A percentile compares a stretch with the other conserved stretches of the same genome.
phyloP scores from a whole-genome alignment of 2,888 invertebrate genomes.

The Bombylius major region DNA sequence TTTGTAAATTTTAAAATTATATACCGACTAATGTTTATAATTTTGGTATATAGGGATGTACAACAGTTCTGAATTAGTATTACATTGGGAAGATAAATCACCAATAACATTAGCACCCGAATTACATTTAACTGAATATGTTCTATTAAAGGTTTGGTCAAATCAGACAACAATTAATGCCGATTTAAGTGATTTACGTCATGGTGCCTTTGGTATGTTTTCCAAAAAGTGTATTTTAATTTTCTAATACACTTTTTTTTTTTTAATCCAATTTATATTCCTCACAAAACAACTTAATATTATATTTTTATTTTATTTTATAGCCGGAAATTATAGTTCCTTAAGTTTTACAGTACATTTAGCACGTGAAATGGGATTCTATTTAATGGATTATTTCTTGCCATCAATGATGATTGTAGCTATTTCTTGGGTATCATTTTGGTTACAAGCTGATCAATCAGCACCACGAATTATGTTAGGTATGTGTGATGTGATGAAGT shows the following conservation, averaged over 20 bases:
- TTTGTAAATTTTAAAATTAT: background rate
- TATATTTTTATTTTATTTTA: constrained; percentile 19
- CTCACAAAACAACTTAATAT: background rate
- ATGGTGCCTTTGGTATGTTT: constrained; percentile 55
- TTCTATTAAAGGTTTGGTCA: constrained; percentile 55
- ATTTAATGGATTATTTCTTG: constrained; percentile 78
- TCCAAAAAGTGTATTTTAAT: background rate
- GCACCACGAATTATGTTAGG: constrained; percentile 72
- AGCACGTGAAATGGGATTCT: constrained; percentile 71
- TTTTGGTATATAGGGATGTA: constrained; percentile 55
- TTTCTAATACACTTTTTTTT: constrained; percentile 1
- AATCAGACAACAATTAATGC: constrained; percentile 59
- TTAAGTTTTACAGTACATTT: constrained; percentile 66
- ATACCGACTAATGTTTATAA: constrained; percentile 13
- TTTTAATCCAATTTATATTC: background rate
- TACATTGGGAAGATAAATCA: constrained; percentile 62
- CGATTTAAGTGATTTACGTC: constrained; percentile 51
- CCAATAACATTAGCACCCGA: constrained; percentile 65
- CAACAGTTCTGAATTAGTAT: constrained; percentile 57
- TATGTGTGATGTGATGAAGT: constrained; percentile 26
- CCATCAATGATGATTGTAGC: constrained; percentile 77
- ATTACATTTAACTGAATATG: constrained; percentile 69
- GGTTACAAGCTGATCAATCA: constrained; percentile 76
- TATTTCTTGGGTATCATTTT: constrained; percentile 82
- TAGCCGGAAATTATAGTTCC: constrained; percentile 73